Percentiles rank a stretch among this genome's conserved stretches.
phyloP scores from a whole-genome alignment of 2,797 vertebrate species.

The Brachyalestes nurse region DNA sequence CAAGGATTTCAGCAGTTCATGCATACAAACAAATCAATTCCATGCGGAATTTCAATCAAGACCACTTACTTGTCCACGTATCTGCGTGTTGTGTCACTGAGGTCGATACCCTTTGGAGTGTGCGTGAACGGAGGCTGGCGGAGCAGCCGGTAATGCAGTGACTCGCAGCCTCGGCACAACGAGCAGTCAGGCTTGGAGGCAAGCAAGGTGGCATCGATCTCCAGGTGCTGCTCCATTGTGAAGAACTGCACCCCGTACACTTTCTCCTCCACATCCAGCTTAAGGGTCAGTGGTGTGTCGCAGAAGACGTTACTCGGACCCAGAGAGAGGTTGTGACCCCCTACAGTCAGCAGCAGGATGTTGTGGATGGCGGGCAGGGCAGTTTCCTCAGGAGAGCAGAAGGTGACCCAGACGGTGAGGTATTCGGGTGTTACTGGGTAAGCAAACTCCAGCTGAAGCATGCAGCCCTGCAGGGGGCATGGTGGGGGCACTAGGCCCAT shows the following conservation, averaged over 20 bases:
- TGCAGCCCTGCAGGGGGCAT: constrained; percentile 93
- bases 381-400: constrained; percentile 89
- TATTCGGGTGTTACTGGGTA: constrained; percentile 89
- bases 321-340: constrained; percentile 88
- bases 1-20: too few species aligned
- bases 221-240: constrained; percentile 94
- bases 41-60: background rate
- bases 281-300: constrained; percentile 91
- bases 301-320: constrained; percentile 95
- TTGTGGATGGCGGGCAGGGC: constrained; percentile 91
- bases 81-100: constrained; percentile 83
- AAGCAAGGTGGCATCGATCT: constrained; percentile 94
- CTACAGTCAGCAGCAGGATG: constrained; percentile 87
- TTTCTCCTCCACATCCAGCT: constrained; percentile 84
- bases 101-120: constrained; percentile 73
- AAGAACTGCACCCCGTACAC: constrained; percentile 94
- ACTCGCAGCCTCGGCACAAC: constrained; percentile 83
- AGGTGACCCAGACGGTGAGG: constrained; percentile 95
- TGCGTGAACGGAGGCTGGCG: constrained; percentile 86
- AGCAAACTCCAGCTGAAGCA: constrained; percentile 92
- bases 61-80: constrained; percentile 90
- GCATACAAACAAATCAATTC: too few species aligned
- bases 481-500: constrained; percentile 84
- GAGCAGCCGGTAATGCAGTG: constrained; percentile 86
- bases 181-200: constrained; percentile 84